phyloP scores from a whole-genome alignment of 2,113 vertebrate genomes.

The Calidris pugnax region DNA sequence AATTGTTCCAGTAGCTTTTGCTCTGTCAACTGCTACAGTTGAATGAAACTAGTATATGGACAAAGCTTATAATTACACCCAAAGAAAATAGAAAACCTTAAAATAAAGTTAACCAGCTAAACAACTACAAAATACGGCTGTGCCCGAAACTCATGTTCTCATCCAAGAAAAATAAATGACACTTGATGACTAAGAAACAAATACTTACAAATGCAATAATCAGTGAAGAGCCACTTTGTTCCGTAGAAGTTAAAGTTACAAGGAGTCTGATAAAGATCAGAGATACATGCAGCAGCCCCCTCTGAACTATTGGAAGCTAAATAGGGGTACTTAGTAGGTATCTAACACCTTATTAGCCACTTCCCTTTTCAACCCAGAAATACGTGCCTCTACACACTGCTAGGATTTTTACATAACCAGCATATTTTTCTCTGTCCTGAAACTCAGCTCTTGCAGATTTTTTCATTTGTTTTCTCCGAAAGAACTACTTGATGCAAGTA shows the following conservation, averaged over 20 bases:
- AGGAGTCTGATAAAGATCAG: background rate
- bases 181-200: background rate
- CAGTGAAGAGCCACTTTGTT: background rate
- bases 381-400: background rate
- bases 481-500: background rate
- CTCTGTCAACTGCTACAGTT: background rate
- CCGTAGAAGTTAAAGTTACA: background rate
- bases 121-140: background rate
- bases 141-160: background rate
- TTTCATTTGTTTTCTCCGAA: background rate
- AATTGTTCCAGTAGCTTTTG: background rate
- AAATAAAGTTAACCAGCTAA: background rate
- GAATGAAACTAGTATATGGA: background rate
- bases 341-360: background rate
- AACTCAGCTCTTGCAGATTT: background rate
- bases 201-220: background rate
- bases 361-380: background rate
- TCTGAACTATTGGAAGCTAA: background rate
- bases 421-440: background rate
- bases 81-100: background rate
- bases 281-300: background rate
- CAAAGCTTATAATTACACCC: background rate
- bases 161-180: background rate
- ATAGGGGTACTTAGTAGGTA: background rate
- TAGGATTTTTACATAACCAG: background rate